phyloP scores from a whole-genome alignment of 2,888 invertebrate species.

The Hypena proboscidalis region DNA sequence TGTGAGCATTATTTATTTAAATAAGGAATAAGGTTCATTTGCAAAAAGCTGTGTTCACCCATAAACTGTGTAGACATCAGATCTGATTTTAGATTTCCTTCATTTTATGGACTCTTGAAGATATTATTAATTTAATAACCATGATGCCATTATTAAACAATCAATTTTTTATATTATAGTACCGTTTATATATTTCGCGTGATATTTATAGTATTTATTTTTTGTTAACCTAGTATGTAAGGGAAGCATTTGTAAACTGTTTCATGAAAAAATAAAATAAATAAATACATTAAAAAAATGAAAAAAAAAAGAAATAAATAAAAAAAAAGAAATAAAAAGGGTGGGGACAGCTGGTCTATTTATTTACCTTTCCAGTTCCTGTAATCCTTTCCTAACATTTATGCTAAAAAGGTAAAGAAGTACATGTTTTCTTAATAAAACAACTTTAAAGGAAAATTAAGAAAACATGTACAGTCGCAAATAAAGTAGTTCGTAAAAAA shows the following conservation, averaged over 20 bases:
- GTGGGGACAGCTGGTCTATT: slow-evolving; percentile 51
- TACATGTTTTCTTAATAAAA: slow-evolving; percentile 40
- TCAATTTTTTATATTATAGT: slow-evolving; percentile 3
- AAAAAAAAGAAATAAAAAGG: slow-evolving; percentile 48
- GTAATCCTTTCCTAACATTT: slow-evolving; percentile 33
- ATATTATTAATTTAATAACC: slow-evolving; percentile 53
- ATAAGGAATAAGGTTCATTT: too few relatives aligned
- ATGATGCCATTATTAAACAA: slow-evolving; percentile 71
- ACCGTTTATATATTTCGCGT: not conserved
- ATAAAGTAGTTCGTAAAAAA: slow-evolving; percentile 21
- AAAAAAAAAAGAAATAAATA: not conserved
- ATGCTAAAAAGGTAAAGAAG: slow-evolving; percentile 5
- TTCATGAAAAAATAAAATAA: slow-evolving; percentile 30
- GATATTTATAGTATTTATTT: not conserved
- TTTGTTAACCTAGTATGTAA: slow-evolving; percentile 31
- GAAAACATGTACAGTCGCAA: slow-evolving; percentile 28
- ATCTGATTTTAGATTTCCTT: slow-evolving; percentile 58
- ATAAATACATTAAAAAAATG: slow-evolving; percentile 26
- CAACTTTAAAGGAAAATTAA: slow-evolving; percentile 25
- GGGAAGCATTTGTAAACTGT: slow-evolving; percentile 32
- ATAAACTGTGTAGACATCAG: slow-evolving; percentile 39
- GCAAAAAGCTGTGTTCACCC: slow-evolving; percentile 26
- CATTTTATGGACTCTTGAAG: slow-evolving; percentile 10
- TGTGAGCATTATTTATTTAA: not conserved
- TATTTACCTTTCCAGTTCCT: slow-evolving; percentile 60